Evolutionary conservation across 2,888 invertebrate species (phyloP), one percentile per base, ranked within the genome.

Genomic region (Andrena marginata): DNA sequence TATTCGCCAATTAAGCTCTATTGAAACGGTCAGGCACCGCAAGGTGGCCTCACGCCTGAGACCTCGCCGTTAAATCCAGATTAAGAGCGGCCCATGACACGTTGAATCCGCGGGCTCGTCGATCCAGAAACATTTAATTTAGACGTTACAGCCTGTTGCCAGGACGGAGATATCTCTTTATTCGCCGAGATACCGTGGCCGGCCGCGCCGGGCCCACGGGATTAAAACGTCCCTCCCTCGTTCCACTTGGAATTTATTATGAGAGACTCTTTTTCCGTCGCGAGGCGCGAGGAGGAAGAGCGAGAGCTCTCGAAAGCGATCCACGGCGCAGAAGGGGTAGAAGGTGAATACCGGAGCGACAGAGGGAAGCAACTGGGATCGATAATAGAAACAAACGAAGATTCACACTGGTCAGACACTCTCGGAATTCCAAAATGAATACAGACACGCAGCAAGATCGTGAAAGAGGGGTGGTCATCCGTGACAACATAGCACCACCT

Each of bases 111-210:
- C 82, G 89, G 42, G 84, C 88, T 88, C 90, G 88, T 89, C 89
- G 91, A 91, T 91, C 91, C 91, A 90, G 91, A 92, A 92, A 92
- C 87, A 91, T 92, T 92, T 92, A 91, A 92, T 92, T 91, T 90
- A 92, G 92, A 92, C 87, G 91, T 91, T 89, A 89, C 89, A 86
- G 89, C 87, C 87, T 89, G 85, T 87, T 89, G 84, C 88, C 90
- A 81, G 77, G 87, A 80, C 42, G 87, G 87, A 83, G 89, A 87
- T 90, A 86, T 87, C 89, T 89, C 89, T 90, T 87, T 88, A 88
- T 89, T 89, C 84, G 78, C 31, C 73, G 78, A 72, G 70, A 65
- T 56, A 74, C 73, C 33, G 65, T 64, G 79, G 68, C 59, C 71
- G 64, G 64, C 62, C 62, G 48, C 60, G 48, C 62, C 63, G 60